phyloP scores from a whole-genome alignment of 1,140 invertebrate genomes.

The Lepidotrigona ventralis region DNA sequence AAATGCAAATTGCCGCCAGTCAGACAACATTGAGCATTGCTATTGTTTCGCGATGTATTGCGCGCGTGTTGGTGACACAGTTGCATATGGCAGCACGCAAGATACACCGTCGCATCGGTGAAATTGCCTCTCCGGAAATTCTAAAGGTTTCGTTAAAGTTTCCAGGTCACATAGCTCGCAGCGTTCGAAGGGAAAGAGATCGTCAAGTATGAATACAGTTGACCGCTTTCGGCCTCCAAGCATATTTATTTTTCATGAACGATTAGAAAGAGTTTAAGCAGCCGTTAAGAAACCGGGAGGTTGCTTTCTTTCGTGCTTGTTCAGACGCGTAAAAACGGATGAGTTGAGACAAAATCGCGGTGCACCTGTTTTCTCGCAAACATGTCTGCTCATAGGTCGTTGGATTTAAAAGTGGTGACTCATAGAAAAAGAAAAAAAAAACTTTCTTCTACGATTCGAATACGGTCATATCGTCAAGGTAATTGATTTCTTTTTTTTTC shows the following conservation, averaged over 20 bases:
- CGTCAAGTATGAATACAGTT: slow-evolving; percentile 4
- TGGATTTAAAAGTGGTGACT: slow-evolving; percentile 51
- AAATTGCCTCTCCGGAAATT: slow-evolving; percentile 59
- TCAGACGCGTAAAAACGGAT: not conserved
- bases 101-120: slow-evolving; percentile 31
- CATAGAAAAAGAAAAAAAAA: slow-evolving; percentile 41
- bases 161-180: slow-evolving; percentile 65
- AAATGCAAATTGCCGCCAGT: slow-evolving; percentile 60
- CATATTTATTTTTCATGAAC: slow-evolving; percentile 37
- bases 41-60: slow-evolving; percentile 41
- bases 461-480: not conserved
- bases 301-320: not conserved
- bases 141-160: slow-evolving; percentile 66
- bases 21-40: slow-evolving; percentile 52
- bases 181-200: slow-evolving; percentile 25
- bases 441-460: slow-evolving; percentile 14
- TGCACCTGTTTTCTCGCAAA: not conserved
- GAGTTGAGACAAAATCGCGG: not conserved
- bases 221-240: slow-evolving; percentile 25
- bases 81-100: slow-evolving; percentile 34
- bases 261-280: slow-evolving; percentile 36
- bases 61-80: slow-evolving; percentile 6
- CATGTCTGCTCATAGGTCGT: slow-evolving; percentile 12
- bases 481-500: not conserved
- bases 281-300: not conserved